A percentile compares a stretch with the other conserved stretches of the same genome.
These are phyloP conservation scores for Syncerus caffer DNA, from an alignment of 2,797 vertebrate species.

Conservation along the genomic window DNA sequence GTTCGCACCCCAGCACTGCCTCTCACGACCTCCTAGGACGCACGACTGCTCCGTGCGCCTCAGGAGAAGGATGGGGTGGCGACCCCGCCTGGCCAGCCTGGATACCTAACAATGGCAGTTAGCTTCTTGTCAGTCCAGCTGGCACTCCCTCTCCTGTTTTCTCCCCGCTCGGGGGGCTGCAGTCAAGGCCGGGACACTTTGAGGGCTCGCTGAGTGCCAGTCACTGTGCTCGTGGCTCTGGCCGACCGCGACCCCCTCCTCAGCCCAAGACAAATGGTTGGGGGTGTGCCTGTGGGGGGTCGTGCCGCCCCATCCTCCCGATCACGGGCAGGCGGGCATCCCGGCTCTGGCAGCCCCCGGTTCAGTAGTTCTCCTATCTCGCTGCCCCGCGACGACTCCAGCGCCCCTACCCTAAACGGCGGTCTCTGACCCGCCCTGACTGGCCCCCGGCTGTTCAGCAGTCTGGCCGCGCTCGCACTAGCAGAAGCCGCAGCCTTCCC, in stretches of 20 bases:
- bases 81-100: not conserved
- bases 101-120: not conserved
- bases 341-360: not conserved
- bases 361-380: not conserved
- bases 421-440: not conserved
- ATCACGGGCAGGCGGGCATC: not conserved
- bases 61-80: not conserved
- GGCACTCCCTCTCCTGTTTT: not conserved
- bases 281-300: not conserved
- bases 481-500: not conserved
- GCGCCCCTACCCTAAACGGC: not conserved
- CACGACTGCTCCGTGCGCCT: not conserved
- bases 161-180: not conserved
- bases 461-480: not conserved
- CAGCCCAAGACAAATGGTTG: not conserved
- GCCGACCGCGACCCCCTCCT: not conserved
- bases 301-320: not conserved
- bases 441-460: not conserved
- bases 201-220: not conserved
- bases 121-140: not conserved
- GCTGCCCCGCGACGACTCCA: not conserved
- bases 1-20: not conserved
- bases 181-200: fast-evolving
- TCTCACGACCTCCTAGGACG: not conserved
- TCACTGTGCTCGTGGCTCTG: not conserved